Evolutionary conservation across 2,797 vertebrate genomes (phyloP), one percentile per base, ranked within the genome.

Genomic region (Cuculus canorus): DNA sequence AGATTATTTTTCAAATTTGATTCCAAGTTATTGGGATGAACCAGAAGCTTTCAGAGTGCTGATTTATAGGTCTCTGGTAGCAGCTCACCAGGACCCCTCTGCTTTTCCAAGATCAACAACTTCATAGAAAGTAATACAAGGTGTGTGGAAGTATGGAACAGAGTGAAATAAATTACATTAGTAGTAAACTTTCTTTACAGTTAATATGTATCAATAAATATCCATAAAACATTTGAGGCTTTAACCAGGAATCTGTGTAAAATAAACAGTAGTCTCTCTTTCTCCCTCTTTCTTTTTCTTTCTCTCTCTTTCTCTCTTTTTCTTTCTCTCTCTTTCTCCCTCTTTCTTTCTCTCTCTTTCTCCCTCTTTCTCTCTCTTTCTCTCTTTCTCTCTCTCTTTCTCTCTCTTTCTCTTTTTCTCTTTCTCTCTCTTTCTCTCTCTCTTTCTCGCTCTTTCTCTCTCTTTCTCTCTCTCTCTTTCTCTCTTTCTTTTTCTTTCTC

Each of bases 51-150:
- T 97, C 85, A 66, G 82, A 92, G 90, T 47, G 90, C 92, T 97
- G 97, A 97, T 87, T 96, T 97, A 97, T 98, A 92, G 86, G 85
- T 90, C 84, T 86, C 88, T 35, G 60, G 85, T 93, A 90, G 89
- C 5, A 1, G 76, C 94, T 96, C 91, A 61, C 95, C 81, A 87
- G 96, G 91, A 94, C 65, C 90, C 47, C 71, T 86, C 64, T 89
- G 90, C 56, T 95, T 94, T 93, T 98, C 96, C 97, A 97, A 97
- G 96, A 95, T 95, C 97, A 97, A 97, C 96, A 97, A 93, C 93
- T 96, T 93, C 93, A 68, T 89, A 95, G 97, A 97, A 97, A 97
- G 90, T 2, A 43, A 97, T 95, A 97, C 3, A 66, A 96, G 92
- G 93, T 92, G 52, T 77, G 95, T 54, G 45, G 91, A 96, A 97